Evolutionary conservation across 2,797 vertebrate species (phyloP), one percentile per base, ranked within the genome.

Genomic region (Cuculus canorus): DNA sequence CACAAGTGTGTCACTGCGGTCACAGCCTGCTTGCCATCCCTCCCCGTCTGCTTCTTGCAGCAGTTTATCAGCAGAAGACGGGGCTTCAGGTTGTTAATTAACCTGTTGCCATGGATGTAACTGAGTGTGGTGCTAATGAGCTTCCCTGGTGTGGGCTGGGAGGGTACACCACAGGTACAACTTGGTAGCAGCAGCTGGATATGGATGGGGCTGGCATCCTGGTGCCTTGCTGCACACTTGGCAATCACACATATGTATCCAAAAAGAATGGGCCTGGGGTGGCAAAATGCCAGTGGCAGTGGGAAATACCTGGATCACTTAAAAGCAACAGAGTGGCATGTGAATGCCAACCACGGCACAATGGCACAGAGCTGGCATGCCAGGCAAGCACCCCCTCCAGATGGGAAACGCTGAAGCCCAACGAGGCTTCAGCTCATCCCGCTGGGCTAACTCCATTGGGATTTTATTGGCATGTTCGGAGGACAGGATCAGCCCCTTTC

Each of bases 1-100:
- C 1, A 0, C 43, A 3, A 1, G 17, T 4, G 7, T 13, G 5
- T 53, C 33, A 48, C 3, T 0, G 0, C 4, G 2, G 8, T 57
- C 41, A 47, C 66, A 82, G 65, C 37, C 21, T 9, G 1, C 37
- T 57, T 5, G 1, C 21, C 0, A 0, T 39, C 53, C 60, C 45
- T 76, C n/a, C 63, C 41, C 2, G 1, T 39, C 85, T 82, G 30
- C 50, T 92, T 45, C 52, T 81, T 66, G 25, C 2, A 15, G 63
- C 17, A 45, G 28, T 65, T 88, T 37, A 60, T 69, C 24, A 45
- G 17, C 5, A 3, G 54, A 52, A 71, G 43, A 37, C 0, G 0
- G 68, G 59, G 24, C 33, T 82, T 76, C 0, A 0, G 71, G 87
- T 82, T 84, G 71, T 79, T 93, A 65, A 94, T 94, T 94, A 96